These are phyloP conservation scores for Microcebus ravelobensis DNA, from an alignment of 2,113 vertebrate genomes.

Conservation along the genomic window DNA sequence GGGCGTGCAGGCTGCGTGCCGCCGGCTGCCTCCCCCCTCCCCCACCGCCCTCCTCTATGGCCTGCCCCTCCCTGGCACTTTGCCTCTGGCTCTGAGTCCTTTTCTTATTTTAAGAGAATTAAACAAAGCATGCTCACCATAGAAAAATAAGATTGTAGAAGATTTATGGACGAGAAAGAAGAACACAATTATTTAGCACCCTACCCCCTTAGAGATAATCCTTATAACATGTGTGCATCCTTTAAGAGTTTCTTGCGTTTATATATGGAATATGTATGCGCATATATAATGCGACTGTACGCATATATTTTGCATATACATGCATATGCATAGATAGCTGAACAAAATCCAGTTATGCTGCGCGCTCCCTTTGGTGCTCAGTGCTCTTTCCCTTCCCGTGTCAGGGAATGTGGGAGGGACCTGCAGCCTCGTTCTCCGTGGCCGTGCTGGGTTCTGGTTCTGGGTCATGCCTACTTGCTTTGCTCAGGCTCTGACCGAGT, in stretches of 20 bases:
- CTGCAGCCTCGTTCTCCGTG: not conserved
- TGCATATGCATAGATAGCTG: not conserved
- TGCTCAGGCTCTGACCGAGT: not conserved
- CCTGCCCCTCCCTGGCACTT: not conserved
- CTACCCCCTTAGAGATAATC: not conserved
- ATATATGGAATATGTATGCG: not conserved
- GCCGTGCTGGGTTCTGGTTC: not conserved
- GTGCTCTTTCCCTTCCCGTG: not conserved
- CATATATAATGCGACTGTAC: not conserved
- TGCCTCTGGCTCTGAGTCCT: not conserved
- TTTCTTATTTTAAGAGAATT: not conserved
- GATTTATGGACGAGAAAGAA: not conserved
- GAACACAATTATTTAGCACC: not conserved
- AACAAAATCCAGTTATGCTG: not conserved
- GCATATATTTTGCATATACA: not conserved
- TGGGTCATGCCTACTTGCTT: not conserved
- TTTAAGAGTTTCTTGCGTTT: not conserved
- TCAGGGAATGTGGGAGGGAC: rapidly evolving
- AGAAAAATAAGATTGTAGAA: not conserved
- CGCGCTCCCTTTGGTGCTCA: not conserved
- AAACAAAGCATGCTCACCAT: not conserved
- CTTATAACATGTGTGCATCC: not conserved
- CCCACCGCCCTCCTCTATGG: not conserved
- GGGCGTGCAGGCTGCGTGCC: not conserved
- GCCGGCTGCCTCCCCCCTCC: rapidly evolving